phyloP scores from a whole-genome alignment of 2,888 invertebrate species.

The Tethea ocularis region DNA sequence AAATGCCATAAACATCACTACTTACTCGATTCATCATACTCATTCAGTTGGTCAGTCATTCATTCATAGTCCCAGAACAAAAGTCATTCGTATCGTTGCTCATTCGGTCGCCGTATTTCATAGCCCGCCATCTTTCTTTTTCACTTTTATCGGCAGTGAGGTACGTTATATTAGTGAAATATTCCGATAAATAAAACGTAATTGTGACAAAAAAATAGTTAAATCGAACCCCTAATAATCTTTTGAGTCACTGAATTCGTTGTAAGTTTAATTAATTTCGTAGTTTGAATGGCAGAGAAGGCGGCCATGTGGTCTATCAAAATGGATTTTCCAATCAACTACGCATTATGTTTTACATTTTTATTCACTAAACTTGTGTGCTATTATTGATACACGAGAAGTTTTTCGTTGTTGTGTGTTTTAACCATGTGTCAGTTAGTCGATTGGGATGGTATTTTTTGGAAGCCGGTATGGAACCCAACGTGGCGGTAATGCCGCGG shows the following conservation, averaged over 20 bases:
- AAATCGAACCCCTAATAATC: slow-evolving; percentile 23
- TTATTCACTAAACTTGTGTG: slow-evolving; percentile 35
- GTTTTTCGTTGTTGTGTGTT: slow-evolving; percentile 23
- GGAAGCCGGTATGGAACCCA: slow-evolving; percentile 59
- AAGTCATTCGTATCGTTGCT: no score
- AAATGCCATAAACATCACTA: not conserved
- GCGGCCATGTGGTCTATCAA: slow-evolving; percentile 76
- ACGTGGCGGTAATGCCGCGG: slow-evolving; percentile 68
- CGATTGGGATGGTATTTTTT: slow-evolving; percentile 28
- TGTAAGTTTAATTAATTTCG: slow-evolving; percentile 33
- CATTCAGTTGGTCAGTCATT: slow-evolving; percentile 12
- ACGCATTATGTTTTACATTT: slow-evolving; percentile 74
- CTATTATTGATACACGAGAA: slow-evolving; percentile 19
- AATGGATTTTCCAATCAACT: slow-evolving; percentile 64
- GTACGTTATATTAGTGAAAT: slow-evolving; percentile 63
- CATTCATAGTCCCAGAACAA: slow-evolving; percentile 22
- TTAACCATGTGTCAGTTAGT: slow-evolving; percentile 20
- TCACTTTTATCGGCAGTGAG: slow-evolving; percentile 73
- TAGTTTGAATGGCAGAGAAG: slow-evolving; percentile 32
- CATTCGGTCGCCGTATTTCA: slow-evolving; percentile 50
- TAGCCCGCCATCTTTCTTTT: slow-evolving; percentile 82
- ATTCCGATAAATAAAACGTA: slow-evolving; percentile 39
- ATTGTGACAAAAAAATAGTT: slow-evolving; percentile 31
- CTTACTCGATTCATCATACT: not conserved
- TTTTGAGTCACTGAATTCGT: slow-evolving; percentile 24